Conservation (phyloP, 2,797 vertebrate species). For the Anguilla obscura region DNA sequence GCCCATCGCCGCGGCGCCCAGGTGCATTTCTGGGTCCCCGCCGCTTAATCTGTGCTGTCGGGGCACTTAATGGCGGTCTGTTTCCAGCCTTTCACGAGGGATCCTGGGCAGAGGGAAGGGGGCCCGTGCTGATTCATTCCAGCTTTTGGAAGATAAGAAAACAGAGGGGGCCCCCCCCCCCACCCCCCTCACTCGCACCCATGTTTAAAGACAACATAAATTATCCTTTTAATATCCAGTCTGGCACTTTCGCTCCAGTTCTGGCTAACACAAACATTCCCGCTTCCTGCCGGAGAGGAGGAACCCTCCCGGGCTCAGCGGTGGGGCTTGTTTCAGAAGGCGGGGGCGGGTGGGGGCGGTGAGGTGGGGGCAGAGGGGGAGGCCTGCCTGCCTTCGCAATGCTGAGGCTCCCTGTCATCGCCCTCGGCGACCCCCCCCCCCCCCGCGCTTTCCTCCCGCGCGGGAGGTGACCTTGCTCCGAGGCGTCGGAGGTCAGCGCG, state of each 20-base stretch:
- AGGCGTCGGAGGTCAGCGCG: not conserved
- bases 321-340: not conserved
- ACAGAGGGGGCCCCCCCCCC: not conserved
- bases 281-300: slow-evolving; percentile 55
- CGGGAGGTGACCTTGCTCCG: not conserved
- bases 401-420: not conserved
- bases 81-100: slow-evolving; percentile 58
- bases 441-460: not conserved
- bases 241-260: slow-evolving; percentile 49
- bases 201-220: slow-evolving; percentile 52
- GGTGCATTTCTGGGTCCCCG: slow-evolving; percentile 64
- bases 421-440: not conserved
- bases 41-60: slow-evolving; percentile 64
- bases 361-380: not conserved
- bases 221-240: slow-evolving; percentile 51
- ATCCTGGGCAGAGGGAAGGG: slow-evolving; percentile 52
- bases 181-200: not conserved
- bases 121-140: slow-evolving; percentile 61
- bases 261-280: slow-evolving; percentile 54
- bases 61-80: slow-evolving; percentile 59
- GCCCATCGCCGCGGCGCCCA: not conserved
- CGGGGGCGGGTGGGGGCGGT: not conserved
- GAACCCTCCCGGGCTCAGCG: slow-evolving; percentile 40
- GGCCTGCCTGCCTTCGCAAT: not conserved
- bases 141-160: slow-evolving; percentile 55